Evolutionary conservation across 1,140 invertebrate species (phyloP), one percentile per base, ranked within the genome.

Genomic region (Hylaeus volcanicus): DNA sequence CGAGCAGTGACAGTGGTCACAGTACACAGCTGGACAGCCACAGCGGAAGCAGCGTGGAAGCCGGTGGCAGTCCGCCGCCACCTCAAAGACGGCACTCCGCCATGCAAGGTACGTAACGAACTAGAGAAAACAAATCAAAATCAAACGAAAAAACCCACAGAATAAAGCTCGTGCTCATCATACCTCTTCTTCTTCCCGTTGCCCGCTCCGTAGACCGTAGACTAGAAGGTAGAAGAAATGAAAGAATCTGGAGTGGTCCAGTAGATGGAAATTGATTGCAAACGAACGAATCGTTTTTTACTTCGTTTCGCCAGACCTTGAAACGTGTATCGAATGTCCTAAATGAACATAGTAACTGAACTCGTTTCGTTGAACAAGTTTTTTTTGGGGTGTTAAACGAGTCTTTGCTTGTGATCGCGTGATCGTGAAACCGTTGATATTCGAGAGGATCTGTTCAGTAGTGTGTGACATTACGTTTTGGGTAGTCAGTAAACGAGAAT

Each of bases 1-100:
- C 96, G 81, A 97, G 96, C 84, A 97, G 96, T 91, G 97, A 98
- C 94, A 97, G 97, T 88, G 97, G 97, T 88, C 96, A 96, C 91
- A 97, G 96, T 78, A 97, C 96, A 60, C 96, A 96, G 89, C 95
- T 95, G 89, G 96, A 96, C 94, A 94, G 95, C 88, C 95, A 96
- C 89, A 95, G 95, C 81, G 95, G 94, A 87, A 95, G 95, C 92
- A 95, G 95, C 79, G 93, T 94, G 15, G 95, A 95, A 87, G 93
- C 92, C 77, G 93, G 92, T 87, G 92, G 93, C 73, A 93, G 92
- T 88, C 93, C 94, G 89, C 92, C 91, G 79, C 93, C 90, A 88
- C 92, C 89, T 66, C 93, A 91, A 89, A 92, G 94, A 90, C 92
- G 94, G 82, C 94, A 94, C 86, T 94, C 94, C 55, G 92, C 93